phyloP scores from a whole-genome alignment of 2,797 vertebrate species.

The Tokudaia muenninki region DNA sequence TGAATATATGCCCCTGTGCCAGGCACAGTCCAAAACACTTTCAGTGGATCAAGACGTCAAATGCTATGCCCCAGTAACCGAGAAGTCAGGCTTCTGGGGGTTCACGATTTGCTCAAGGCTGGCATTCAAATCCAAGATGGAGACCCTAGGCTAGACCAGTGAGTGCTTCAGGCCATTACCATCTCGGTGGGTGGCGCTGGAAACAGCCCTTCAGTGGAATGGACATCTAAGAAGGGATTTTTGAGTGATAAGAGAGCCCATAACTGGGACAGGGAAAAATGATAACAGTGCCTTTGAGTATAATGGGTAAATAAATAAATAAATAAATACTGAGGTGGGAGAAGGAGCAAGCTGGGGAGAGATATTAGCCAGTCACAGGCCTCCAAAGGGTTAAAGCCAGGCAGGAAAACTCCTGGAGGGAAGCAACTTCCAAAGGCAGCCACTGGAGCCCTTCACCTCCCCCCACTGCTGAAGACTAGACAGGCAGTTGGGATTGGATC shows the following conservation, averaged over 20 bases:
- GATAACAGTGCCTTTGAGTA: neutral
- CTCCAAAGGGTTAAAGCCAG: slow-evolving; percentile 82
- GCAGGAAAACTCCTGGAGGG: slow-evolving; percentile 74
- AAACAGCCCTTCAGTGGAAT: neutral
- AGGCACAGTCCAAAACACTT: slow-evolving; percentile 21
- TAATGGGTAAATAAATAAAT: neutral
- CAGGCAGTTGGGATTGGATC: slow-evolving; percentile 34
- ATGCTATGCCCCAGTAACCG: neutral
- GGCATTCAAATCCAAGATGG: slow-evolving; percentile 73
- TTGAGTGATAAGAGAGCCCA: neutral
- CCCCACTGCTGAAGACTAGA: slow-evolving; percentile 57
- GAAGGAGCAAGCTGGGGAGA: neutral
- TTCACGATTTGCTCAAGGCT: slow-evolving; percentile 36
- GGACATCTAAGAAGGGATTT: slow-evolving; percentile 14
- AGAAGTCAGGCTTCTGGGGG: neutral
- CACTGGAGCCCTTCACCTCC: slow-evolving; percentile 62
- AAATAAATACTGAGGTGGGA: too few species aligned
- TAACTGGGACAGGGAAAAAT: neutral
- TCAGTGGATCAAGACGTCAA: neutral
- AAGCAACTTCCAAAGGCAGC: slow-evolving; percentile 55
- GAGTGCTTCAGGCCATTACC: slow-evolving; percentile 14
- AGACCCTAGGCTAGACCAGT: neutral
- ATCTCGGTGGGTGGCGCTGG: neutral
- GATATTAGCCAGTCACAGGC: neutral
- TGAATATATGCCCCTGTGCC: neutral